Evolutionary conservation across 1,140 invertebrate genomes (phyloP), one percentile per base, ranked within the genome.

Genomic region (Brachionus manjavacas): DNA sequence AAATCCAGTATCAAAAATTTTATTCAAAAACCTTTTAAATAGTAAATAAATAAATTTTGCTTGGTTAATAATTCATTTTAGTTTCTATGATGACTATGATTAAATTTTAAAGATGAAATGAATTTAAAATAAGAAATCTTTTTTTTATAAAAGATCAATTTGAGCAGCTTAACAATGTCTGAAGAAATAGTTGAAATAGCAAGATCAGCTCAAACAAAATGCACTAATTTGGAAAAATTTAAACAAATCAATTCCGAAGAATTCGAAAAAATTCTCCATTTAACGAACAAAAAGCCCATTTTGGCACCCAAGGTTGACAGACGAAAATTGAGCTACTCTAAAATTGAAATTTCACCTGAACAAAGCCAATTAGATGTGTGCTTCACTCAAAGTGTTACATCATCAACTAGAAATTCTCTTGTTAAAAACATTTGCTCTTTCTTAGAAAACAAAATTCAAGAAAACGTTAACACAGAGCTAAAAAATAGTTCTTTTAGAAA

Each of bases 401-500:
- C 68, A 39, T 31, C 28, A 41, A 39, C 35, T 16, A 72, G 31
- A 76, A 76, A 28, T 49, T 76, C 72, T 25, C 28, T 76, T 52
- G 72, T 76, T 14, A 76, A 76, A 52, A 76, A 25, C 28, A 49
- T 76, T 49, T 76, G 72, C 20, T 49, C 41, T 25, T 46, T 49
- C 25, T 25, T 76, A 25, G 72, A 76, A 12, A 76, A 46, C 52
- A 76, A 76, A 49, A 76, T 76, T 28, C 72, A 76, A 76, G 46
- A 49, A 23, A 49, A 49, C 49, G 2, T 23, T 4, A 23, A 31
- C 52, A 41, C n/a, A 4, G 16, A 31, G 14, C 39, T 39, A 68
- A 68, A 68, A 14, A 68, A 68, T 68, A 68, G 25, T 68, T 39
- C 31, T 7, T 14, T 16, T n/a, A 68, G 12, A 68, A 68, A 68